Evolutionary conservation across 2,888 invertebrate genomes (phyloP).

Genomic region (Micoletzkya japonica): DNA sequence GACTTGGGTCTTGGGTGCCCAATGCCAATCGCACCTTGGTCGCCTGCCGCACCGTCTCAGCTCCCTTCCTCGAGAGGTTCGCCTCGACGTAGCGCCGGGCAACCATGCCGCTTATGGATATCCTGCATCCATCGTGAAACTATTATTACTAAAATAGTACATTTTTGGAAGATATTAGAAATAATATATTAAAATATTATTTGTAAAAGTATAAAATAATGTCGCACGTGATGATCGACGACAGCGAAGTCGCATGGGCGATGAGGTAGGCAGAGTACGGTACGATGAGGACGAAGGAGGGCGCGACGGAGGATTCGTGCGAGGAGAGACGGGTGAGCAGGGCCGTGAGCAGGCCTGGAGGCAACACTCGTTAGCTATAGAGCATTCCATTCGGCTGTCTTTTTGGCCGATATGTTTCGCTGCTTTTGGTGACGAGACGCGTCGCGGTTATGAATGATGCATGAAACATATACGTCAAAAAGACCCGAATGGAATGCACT

Average conservation of each 20-base stretch:
- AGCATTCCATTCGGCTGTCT: too few species aligned
- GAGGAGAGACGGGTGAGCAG: conserved; percentile 16
- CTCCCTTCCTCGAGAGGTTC: conserved; percentile 94
- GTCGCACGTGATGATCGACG: conserved; percentile 95
- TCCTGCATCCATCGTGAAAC: conserved; percentile 70
- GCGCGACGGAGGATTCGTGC: conserved; percentile 76
- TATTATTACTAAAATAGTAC: too few species aligned
- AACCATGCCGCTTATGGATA: conserved; percentile 94
- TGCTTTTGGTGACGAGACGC: too few species aligned
- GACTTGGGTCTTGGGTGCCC: background rate
- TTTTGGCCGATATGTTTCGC: too few species aligned
- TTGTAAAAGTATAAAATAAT: background rate
- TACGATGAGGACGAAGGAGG: conserved; percentile 95
- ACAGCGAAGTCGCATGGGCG: conserved; percentile 90
- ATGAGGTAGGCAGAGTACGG: conserved; percentile 88
- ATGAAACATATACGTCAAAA: too few species aligned
- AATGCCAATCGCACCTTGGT: conserved; percentile 73
- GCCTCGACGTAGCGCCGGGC: conserved; percentile 98
- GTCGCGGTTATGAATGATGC: too few species aligned
- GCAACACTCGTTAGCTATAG: background rate
- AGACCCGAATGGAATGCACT: too few species aligned
- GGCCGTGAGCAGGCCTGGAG: conserved; percentile 2
- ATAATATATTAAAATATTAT: background rate
- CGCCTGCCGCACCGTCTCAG: conserved; percentile 94
- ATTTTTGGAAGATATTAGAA: background rate